Evolutionary conservation across 2,888 invertebrate genomes (phyloP), one percentile per base, ranked within the genome.

Genomic region (Xestia xanthographa): DNA sequence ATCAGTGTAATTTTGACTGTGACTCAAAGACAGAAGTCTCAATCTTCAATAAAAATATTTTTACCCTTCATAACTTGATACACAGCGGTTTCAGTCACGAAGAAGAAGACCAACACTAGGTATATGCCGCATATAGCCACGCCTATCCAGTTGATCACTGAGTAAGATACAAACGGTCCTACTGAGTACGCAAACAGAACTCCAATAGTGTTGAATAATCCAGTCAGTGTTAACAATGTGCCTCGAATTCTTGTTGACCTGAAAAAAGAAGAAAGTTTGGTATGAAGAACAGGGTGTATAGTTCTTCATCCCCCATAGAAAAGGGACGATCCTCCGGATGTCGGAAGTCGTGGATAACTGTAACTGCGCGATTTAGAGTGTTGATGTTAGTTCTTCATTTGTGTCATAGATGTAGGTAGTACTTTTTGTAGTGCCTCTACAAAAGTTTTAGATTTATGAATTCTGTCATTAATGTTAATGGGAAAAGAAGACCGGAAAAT

Each of bases 221-320:
- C 92, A 0, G 90, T 87, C 0, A 81, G 79, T 1, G 91, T 89
- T 1, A 93, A 73, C 0, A 93, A 77, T 22, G 91, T 84, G 0
- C 93, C 93, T 85, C 93, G 82, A 0, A 92, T 89, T 41, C 90
- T 84, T 14, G 92, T 91, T 2, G 93, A 92, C 38, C 93, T 93
- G 83, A 53, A 89, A 90, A 22, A n/a, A 43, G 41, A 58, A 43
- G 22, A 50, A 38, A 38, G 6, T 38, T 50, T 48, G 12, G 43
- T 12, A 43, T 12, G 43, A 12, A 43, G 12, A 43, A 1, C 12
- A 43, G 12, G 43, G 43, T 43, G 12, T 43, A 43, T 11, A 43
- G 43, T 12, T 12, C 43, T 43, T 43, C 43, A 43, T 43, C 12
- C 12, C 43, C 4, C 43, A 43, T 43, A 43, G 12, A 41, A 41